Percentiles rank a stretch among this genome's conserved stretches.
Evolutionary conservation across 2,113 vertebrate genomes (phyloP).

Genomic region (Manacus vitellinus): DNA sequence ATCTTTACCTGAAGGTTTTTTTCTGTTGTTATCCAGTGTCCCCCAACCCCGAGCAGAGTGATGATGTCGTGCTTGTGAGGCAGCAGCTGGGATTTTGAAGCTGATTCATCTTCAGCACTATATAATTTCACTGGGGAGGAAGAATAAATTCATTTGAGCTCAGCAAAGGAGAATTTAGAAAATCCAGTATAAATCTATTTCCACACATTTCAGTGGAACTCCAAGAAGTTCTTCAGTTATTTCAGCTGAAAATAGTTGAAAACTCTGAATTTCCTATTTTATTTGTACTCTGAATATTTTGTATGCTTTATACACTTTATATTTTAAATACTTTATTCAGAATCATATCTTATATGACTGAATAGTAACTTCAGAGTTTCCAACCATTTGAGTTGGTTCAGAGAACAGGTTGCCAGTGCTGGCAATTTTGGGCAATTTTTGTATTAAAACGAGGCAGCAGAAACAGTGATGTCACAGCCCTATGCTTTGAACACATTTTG

Average conservation of each 20-base stretch:
- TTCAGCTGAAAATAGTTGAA: not conserved
- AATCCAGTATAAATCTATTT: not conserved
- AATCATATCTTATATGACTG: not conserved
- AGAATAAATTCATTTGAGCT: not conserved
- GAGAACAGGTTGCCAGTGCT: not conserved
- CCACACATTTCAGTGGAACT: not conserved
- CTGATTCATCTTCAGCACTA: conserved; percentile 72
- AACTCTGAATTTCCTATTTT: not conserved
- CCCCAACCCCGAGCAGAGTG: conserved; percentile 85
- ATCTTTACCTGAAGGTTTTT: conserved; percentile 86
- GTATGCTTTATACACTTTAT: not conserved
- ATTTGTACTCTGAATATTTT: not conserved
- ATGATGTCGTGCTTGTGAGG: conserved; percentile 95
- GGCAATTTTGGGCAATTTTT: not conserved
- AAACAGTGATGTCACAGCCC: not conserved
- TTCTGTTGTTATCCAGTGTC: conserved; percentile 92
- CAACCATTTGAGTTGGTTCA: not conserved
- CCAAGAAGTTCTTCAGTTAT: not conserved
- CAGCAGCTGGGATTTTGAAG: conserved; percentile 62
- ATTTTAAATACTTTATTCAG: not conserved
- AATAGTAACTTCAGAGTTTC: not conserved
- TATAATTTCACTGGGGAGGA: conserved; percentile 79
- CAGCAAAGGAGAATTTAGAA: not conserved
- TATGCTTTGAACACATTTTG: not conserved
- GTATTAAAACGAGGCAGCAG: not conserved